Percentiles rank a stretch among this genome's conserved stretches.
phyloP scores from a whole-genome alignment of 2,113 vertebrate genomes.

The Micronisus gabar region DNA sequence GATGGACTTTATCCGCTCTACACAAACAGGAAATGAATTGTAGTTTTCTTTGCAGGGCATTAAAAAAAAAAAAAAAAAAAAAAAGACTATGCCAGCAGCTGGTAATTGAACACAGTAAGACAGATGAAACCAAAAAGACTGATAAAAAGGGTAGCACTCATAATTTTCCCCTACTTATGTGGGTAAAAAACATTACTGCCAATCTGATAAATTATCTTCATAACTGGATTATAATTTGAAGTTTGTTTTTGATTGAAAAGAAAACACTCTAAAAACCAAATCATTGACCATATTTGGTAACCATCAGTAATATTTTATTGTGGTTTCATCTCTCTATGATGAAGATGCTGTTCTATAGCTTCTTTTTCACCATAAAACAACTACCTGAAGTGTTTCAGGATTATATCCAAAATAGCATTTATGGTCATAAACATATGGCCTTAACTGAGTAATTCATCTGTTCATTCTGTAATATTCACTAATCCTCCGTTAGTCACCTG shows the following conservation, averaged over 20 bases:
- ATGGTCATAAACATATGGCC: not conserved
- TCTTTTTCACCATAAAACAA: not conserved
- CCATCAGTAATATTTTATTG: not conserved
- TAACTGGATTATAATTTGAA: not conserved
- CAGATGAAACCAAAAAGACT: not conserved
- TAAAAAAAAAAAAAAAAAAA: not conserved
- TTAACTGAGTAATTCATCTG: not conserved
- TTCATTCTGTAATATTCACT: not conserved
- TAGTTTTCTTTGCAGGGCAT: not conserved
- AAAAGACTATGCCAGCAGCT: not conserved
- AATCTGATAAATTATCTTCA: not conserved
- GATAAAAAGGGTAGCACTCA: not conserved
- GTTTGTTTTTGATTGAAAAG: not conserved
- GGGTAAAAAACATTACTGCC: not conserved
- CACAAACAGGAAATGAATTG: not conserved
- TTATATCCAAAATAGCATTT: not conserved
- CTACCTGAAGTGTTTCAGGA: not conserved
- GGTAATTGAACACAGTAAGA: not conserved
- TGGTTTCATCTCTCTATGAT: not conserved
- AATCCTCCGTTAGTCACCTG: not conserved
- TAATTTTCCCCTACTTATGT: not conserved
- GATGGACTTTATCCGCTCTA: not conserved
- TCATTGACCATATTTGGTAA: not conserved
- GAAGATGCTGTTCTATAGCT: not conserved
- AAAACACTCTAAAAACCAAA: not conserved